phyloP scores from a whole-genome alignment of 1,140 invertebrate species.

The Polypedilum vanderplanki region DNA sequence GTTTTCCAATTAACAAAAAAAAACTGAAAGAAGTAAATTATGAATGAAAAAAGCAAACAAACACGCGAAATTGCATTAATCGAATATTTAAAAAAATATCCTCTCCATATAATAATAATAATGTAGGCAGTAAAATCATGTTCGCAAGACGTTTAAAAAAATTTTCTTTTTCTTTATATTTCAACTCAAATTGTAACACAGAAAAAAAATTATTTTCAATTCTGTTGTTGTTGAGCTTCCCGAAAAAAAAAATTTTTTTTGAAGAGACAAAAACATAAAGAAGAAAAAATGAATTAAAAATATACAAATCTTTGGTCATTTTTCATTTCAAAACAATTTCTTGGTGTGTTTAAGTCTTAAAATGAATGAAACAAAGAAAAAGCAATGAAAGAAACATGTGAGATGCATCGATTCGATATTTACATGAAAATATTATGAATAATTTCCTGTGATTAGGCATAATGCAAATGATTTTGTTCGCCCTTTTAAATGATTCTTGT shows the following conservation, averaged over 20 bases:
- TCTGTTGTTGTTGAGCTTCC: background rate
- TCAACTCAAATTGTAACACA: background rate
- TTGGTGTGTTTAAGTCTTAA: background rate
- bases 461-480: background rate
- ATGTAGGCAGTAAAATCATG: constrained; percentile 12
- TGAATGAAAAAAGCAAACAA: constrained; percentile 14
- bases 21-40: background rate
- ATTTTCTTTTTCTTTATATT: background rate
- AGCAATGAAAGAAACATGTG: background rate
- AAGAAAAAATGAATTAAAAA: background rate
- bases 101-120: constrained; percentile 3
- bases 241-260: background rate
- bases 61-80: constrained; percentile 18
- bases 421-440: constrained; percentile 19
- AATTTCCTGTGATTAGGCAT: constrained; percentile 10
- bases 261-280: background rate
- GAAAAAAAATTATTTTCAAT: background rate
- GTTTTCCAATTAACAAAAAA: constrained; percentile 13
- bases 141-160: constrained; percentile 18
- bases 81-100: background rate
- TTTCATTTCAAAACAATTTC: background rate
- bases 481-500: too few species aligned
- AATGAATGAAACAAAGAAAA: background rate
- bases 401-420: background rate
- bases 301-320: constrained; percentile 11